Conservation (phyloP, 2,888 invertebrate species). For the Nemurella pictetii region DNA sequence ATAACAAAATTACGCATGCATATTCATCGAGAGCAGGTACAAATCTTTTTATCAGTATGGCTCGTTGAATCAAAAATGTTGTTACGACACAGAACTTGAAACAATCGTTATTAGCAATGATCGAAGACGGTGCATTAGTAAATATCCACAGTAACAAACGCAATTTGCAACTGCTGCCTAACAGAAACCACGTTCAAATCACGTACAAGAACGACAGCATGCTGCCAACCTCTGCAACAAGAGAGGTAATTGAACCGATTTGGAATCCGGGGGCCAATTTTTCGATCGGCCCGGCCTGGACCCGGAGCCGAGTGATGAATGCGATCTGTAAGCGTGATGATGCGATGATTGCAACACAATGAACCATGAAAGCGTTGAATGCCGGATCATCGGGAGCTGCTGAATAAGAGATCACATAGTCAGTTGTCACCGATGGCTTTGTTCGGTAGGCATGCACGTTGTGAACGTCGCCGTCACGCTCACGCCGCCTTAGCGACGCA, state of each 20-base stretch:
- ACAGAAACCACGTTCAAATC: too few relatives aligned
- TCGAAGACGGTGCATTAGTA: too few relatives aligned
- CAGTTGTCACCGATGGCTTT: not conserved
- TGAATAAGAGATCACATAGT: slow-evolving; percentile 20
- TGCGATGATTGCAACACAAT: slow-evolving; percentile 3
- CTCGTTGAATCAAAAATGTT: too few relatives aligned
- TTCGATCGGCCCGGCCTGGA: not conserved
- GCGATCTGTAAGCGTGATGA: not conserved
- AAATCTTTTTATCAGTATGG: too few relatives aligned
- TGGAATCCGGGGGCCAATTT: not conserved
- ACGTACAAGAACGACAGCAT: too few relatives aligned
- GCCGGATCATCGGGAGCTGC: not conserved
- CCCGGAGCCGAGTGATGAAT: not conserved
- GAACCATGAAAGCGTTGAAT: not conserved
- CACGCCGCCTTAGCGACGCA: not conserved
- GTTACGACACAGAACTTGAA: too few relatives aligned
- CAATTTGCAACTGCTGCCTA: too few relatives aligned
- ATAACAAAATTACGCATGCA: too few relatives aligned
- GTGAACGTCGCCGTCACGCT: not conserved
- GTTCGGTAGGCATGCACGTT: not conserved
- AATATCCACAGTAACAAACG: too few relatives aligned
- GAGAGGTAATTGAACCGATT: not conserved
- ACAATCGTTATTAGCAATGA: too few relatives aligned
- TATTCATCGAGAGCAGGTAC: too few relatives aligned
- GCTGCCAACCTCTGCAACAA: not conserved